A percentile compares a stretch with the other conserved stretches of the same genome.
Evolutionary conservation across 2,797 vertebrate genomes (phyloP).

Genomic region (Tenualosa ilisha): DNA sequence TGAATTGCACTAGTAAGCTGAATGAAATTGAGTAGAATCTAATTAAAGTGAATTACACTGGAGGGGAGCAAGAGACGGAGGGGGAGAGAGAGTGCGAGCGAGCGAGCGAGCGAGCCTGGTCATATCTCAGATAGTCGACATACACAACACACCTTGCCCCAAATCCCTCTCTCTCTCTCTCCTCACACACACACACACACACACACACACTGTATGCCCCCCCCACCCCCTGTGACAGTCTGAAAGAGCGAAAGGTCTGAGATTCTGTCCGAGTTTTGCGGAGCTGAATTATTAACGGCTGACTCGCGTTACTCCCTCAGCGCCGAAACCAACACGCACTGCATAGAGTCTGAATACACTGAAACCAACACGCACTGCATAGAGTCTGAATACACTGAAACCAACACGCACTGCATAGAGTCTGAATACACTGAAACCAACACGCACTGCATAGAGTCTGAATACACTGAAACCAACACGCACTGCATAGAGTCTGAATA

Average conservation of each 20-base stretch:
- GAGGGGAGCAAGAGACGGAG: not conserved
- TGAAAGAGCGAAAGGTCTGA: not conserved
- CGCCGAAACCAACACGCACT: not conserved
- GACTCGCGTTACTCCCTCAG: not conserved
- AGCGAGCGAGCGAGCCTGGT: not conserved
- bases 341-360: no score
- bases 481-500: not conserved
- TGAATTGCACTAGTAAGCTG: not conserved
- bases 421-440: no score
- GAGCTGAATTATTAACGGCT: not conserved
- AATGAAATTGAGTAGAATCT: not conserved
- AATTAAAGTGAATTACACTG: not conserved
- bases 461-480: not conserved
- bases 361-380: not conserved
- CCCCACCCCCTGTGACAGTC: not conserved
- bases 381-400: no score
- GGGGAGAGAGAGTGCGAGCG: no score
- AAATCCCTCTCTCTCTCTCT: no score
- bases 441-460: not conserved
- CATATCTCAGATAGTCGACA: not conserved
- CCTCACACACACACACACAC: no score
- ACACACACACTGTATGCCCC: not conserved
- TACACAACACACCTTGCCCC: not conserved
- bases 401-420: not conserved
- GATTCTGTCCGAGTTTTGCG: not conserved